Evolutionary conservation across 2,113 vertebrate genomes (phyloP), one percentile per base, ranked within the genome.

Genomic region (Etheostoma cragini): DNA sequence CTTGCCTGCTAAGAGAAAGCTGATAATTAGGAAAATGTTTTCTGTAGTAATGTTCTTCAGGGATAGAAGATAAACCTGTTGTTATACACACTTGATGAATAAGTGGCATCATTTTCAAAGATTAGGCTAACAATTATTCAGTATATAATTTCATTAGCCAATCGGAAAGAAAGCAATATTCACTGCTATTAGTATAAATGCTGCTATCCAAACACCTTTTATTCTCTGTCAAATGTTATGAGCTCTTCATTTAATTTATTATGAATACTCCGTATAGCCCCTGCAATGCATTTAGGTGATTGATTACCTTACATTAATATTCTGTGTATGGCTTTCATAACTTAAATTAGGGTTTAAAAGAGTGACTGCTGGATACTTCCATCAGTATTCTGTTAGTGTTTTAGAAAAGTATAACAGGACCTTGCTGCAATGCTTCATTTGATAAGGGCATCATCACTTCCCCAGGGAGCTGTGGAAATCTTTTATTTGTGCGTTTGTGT

Each of bases 381-480:
- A 72, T 87, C 76, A 81, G 56, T 81, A 89, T 64, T 81, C 84
- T 74, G 56, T 61, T 61, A 65, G 77, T 71, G 80, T 74, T 76
- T 62, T 61, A 68, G 84, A 62, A 79, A 58, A 63, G 56, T 84
- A 73, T 68, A 53, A 22, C 21, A 46, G 49, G 82, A 79, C 65
- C 56, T 72, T 61, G 66, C 73, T 72, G 75, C 38, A 72, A 73
- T 46, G 66, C 71, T 88, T 69, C 61, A 53, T 88, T 89, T 88
- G 75, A 83, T 85, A 81, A 85, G 71, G 67, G 53, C 67, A 72
- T 38, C 66, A 33, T 57, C 66, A 17, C 79, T 45, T 82, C 73
- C 46, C 26, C 5, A 0, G 68, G 60, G 67, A 84, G 38, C 52
- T 11, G 11, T 50, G 53, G 42, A 57, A 54, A 56, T 78, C 63